phyloP scores from a whole-genome alignment of 2,888 invertebrate species.

The Lamproptera curius region DNA sequence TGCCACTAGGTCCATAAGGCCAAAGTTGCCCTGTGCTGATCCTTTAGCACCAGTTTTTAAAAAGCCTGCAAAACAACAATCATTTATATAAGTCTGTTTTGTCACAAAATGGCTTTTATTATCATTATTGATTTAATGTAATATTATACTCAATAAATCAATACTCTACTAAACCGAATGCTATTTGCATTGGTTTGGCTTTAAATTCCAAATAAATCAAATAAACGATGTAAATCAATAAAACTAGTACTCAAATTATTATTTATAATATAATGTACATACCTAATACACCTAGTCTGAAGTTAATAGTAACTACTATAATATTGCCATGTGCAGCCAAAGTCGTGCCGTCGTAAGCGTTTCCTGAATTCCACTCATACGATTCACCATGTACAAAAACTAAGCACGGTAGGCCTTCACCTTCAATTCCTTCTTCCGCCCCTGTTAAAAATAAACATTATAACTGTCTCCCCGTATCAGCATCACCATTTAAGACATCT shows the following conservation, averaged over 20 bases:
- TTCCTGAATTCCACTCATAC: conserved; percentile 98
- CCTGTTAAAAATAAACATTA: conserved; percentile 32
- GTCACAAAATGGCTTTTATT: too few relatives aligned
- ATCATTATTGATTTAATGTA: too few relatives aligned
- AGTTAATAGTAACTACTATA: conserved; percentile 94
- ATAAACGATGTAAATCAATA: too few relatives aligned
- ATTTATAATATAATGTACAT: too few relatives aligned
- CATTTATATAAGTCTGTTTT: too few relatives aligned
- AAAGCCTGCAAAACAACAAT: conserved; percentile 81
- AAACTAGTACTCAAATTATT: too few relatives aligned
- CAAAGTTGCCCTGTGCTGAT: conserved; percentile 94
- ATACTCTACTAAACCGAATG: too few relatives aligned
- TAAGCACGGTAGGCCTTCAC: conserved; percentile 85
- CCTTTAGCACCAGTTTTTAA: conserved; percentile 93
- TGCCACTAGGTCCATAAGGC: conserved; percentile 94
- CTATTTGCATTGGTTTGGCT: too few relatives aligned
- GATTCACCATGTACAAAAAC: conserved; percentile 97
- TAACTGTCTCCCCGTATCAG: too few relatives aligned
- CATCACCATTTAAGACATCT: too few relatives aligned
- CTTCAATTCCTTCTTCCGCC: conserved; percentile 62
- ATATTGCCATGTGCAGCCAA: conserved; percentile 94
- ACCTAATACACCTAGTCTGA: conserved; percentile 93
- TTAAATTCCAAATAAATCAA: too few relatives aligned
- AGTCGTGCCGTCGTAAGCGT: conserved; percentile 97
- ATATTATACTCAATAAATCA: too few relatives aligned